phyloP scores from a whole-genome alignment of 1,140 invertebrate species.

The Drosophila pruinosa region DNA sequence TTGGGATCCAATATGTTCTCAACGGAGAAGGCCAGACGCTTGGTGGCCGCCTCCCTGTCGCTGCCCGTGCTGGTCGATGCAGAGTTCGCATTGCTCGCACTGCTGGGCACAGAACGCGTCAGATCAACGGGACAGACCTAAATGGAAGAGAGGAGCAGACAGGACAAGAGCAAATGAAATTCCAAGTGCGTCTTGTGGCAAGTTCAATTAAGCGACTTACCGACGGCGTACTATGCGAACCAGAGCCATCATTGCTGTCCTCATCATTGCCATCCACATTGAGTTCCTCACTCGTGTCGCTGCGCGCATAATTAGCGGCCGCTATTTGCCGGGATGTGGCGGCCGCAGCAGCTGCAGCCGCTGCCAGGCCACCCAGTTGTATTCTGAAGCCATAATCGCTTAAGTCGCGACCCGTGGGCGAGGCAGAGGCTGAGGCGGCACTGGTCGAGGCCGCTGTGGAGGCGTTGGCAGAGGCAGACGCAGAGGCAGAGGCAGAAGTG shows the following conservation, averaged over 20 bases:
- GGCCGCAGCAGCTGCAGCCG: constrained; percentile 75
- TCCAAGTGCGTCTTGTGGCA: background rate
- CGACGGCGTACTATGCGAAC: constrained; percentile 75
- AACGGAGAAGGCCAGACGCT: constrained; percentile 91
- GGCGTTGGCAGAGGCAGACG: constrained; percentile 23
- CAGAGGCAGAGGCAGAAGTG: constrained; percentile 37
- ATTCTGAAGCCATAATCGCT: constrained; percentile 82
- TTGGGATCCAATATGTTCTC: constrained; percentile 96
- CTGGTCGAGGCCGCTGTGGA: constrained; percentile 37
- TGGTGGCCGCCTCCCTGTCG: constrained; percentile 74
- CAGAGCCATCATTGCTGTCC: constrained; percentile 75
- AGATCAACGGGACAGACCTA: constrained; percentile 82
- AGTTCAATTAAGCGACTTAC: constrained; percentile 49
- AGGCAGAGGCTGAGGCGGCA: constrained; percentile 48
- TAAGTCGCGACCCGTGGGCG: constrained; percentile 68
- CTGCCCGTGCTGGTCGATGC: constrained; percentile 65
- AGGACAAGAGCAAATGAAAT: background rate
- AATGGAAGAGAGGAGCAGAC: background rate
- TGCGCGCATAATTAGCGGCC: constrained; percentile 78
- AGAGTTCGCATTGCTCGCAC: constrained; percentile 37
- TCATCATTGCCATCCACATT: constrained; percentile 82
- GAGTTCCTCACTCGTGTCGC: constrained; percentile 81
- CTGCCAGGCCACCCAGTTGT: constrained; percentile 80
- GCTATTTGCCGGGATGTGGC: constrained; percentile 78
- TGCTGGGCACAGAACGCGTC: constrained; percentile 74